These are phyloP conservation scores for Halictus rubicundus DNA, from an alignment of 1,140 invertebrate species.

Conservation along the genomic window DNA sequence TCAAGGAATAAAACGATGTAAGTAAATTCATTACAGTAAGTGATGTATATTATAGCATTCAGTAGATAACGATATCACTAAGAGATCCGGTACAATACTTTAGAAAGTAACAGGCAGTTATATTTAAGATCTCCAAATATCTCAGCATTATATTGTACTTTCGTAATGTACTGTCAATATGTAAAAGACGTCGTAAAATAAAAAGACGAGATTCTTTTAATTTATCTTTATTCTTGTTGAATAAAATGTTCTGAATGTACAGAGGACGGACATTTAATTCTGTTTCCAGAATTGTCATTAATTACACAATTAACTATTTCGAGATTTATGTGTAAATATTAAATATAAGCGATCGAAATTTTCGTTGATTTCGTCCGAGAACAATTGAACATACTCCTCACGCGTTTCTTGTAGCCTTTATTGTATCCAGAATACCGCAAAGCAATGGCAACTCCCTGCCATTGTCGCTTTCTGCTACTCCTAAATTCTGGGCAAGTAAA, in stretches of 20 bases:
- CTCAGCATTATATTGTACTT: slow-evolving; percentile 71
- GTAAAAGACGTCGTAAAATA: slow-evolving; percentile 69
- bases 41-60: slow-evolving; percentile 64
- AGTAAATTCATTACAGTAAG: slow-evolving; percentile 58
- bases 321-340: too few relatives aligned
- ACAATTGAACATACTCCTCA: slow-evolving; percentile 41
- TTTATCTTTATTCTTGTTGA: slow-evolving; percentile 43
- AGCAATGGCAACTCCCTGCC: slow-evolving; percentile 74
- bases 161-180: slow-evolving; percentile 71
- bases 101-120: slow-evolving; percentile 46
- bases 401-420: slow-evolving; percentile 68
- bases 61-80: slow-evolving; percentile 51
- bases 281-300: too few relatives aligned
- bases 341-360: too few relatives aligned
- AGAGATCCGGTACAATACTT: slow-evolving; percentile 48
- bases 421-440: slow-evolving; percentile 73
- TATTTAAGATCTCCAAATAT: slow-evolving; percentile 56
- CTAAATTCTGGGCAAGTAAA: slow-evolving; percentile 72
- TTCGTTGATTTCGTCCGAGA: neutral
- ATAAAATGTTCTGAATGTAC: neutral
- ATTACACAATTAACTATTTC: too few relatives aligned
- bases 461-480: slow-evolving; percentile 71
- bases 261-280: slow-evolving; percentile 13
- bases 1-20: slow-evolving; percentile 49
- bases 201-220: slow-evolving; percentile 70